Base-by-base conservation (phyloP, 2,797 vertebrate species). In the Tokudaia tokunoshimensis region DNA sequence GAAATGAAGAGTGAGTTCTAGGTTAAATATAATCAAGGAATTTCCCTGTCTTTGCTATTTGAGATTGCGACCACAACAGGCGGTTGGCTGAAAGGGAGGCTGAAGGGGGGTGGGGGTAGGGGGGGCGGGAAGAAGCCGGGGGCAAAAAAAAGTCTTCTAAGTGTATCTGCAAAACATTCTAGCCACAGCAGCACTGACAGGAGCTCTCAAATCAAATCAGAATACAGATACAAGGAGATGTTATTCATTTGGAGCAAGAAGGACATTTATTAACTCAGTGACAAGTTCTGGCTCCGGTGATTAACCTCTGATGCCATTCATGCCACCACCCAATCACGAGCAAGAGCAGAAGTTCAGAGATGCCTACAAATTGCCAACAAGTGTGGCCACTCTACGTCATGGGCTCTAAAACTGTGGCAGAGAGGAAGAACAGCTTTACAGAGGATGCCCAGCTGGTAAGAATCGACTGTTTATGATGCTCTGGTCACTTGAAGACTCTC, bases 381-480 rank as follows among this genome's bases (percentile, higher is more conserved):
- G 94, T 96, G 98, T 98, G 97, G 93, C 97, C 76, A 87, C 97
- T 57, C 57, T 91, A 95, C 94, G 96, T 97, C 97, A 44, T 98
- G 97, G 96, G 97, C 98, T 98, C 97, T 98, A 98, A 97, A 97
- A 97, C 98, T 84, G 96, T 97, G 91, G 95, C 97, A 83, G 91
- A 98, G 94, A 96, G 97, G 94, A 98, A 97, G 97, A 98, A 96
- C 97, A 97, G 97, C 98, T 15, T 13, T 91, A 97, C 96, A 97
- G 96, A 98, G 97, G 98, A 98, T 99, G 99, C 99, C 99, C 99
- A 99, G 99, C 99, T 99, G 99, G 99, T 98, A 99, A 99, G 99
- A 99, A 99, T 99, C 98, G 99, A 99, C 99, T 98, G 98, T 98
- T 98, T 98, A 97, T 98, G 99, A 99, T 99, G 99, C 98, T 98